Base-by-base conservation (phyloP, 2,113 vertebrate species). In the Sterrhoptilus dennistouni region DNA sequence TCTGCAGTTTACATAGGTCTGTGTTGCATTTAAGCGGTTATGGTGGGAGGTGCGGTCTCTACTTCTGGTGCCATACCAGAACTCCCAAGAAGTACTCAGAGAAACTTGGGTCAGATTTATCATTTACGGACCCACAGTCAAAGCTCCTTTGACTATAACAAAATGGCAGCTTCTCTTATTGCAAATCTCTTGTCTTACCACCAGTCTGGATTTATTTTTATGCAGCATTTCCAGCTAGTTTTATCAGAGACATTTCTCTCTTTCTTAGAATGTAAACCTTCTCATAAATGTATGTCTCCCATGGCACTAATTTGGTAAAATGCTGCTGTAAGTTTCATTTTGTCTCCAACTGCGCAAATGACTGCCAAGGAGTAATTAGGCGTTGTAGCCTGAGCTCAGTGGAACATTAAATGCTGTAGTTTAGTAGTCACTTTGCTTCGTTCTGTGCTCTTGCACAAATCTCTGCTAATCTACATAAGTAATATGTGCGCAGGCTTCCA, bases 371-470 rank as follows among this genome's bases (percentile, higher is more conserved):
- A 78, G 54, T 64, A 76, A 60, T 80, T 80, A 61, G 40, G 31
- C 8, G 0, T 35, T 64, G 52, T 50, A 72, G 64, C 44, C 63
- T 71, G 61, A 53, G 56, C 89, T 87, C n/a, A 63, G 69, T 63
- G 66, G 69, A 90, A 63, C 54, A 31, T 70, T 77, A 53, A 89
- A 87, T 90, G 82, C 63, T 69, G 76, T 87, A 78, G 75, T 86
- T 96, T 40, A 84, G 83, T 74, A 93, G 80, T 82, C 44, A 36
- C 23, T 92, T 52, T 33, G 60, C 90, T 68, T 44, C 1, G 0
- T 81, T 68, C 84, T 88, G 44, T 92, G 87, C 87, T 93, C 59
- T 76, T 96, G 83, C 76, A 90, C 82, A 92, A 76, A 90, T 88
- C 83, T 95, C n/a, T 64, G 23, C 68, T 94, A 69, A 94, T 93